Percentiles rank a stretch among this genome's conserved stretches.
phyloP scores from a whole-genome alignment of 2,888 invertebrate species.

The Pandemis corylana region DNA sequence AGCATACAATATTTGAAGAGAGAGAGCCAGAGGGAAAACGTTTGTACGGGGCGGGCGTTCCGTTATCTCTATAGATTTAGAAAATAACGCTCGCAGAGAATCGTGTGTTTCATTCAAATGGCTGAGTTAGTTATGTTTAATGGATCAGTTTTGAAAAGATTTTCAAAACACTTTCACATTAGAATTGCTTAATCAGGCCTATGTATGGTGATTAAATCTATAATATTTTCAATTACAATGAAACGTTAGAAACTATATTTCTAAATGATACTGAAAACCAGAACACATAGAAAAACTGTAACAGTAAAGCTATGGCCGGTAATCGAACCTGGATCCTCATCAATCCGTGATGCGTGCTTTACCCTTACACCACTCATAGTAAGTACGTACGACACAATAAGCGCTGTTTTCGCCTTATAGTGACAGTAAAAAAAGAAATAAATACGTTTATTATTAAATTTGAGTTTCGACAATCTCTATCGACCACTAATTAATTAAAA shows the following conservation, averaged over 20 bases:
- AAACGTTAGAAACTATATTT: background rate
- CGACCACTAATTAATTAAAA: background rate
- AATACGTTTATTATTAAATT: background rate
- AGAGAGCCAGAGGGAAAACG: conserved; percentile 37
- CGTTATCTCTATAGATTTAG: conserved; percentile 26
- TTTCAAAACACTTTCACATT: background rate
- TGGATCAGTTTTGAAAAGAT: background rate
- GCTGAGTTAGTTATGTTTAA: background rate
- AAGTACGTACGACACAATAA: too few relatives aligned
- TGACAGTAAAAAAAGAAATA: background rate
- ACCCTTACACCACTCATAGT: too few relatives aligned
- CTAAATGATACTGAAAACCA: too few relatives aligned
- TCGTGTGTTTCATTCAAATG: conserved; percentile 18
- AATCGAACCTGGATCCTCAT: too few relatives aligned
- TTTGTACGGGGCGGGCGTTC: conserved; percentile 23
- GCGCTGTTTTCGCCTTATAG: too few relatives aligned
- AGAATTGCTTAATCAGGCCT: background rate
- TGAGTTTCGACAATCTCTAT: background rate
- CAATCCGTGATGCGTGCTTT: too few relatives aligned
- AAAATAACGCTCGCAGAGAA: conserved; percentile 12
- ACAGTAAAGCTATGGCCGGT: too few relatives aligned
- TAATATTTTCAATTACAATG: background rate
- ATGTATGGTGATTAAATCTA: background rate
- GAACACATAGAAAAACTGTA: too few relatives aligned
- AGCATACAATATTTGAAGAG: conserved; percentile 61